phyloP scores from a whole-genome alignment of 2,888 invertebrate genomes.

The Rhagonycha fulva region DNA sequence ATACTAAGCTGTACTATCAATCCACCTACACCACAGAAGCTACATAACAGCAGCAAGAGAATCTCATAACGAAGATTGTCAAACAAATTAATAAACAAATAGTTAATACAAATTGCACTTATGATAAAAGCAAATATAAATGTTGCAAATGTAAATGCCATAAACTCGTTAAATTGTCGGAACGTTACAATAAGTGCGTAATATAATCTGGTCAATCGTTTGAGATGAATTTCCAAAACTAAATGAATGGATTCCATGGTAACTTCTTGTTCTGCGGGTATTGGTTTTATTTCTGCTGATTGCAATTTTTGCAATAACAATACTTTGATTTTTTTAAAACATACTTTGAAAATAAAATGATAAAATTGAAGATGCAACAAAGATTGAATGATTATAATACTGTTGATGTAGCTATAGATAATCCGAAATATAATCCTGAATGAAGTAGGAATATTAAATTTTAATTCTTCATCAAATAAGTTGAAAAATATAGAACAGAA shows the following conservation, averaged over 20 bases:
- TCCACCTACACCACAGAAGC: neutral
- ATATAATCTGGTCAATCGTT: neutral
- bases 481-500: neutral
- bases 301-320: neutral
- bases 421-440: neutral
- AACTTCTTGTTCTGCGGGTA: accelerated
- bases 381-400: neutral
- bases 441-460: neutral
- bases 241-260: neutral
- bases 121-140: neutral
- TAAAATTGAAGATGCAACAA: neutral
- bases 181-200: neutral
- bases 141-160: neutral
- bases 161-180: neutral
- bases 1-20: neutral
- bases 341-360: neutral
- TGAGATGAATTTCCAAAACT: neutral
- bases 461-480: neutral
- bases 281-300: neutral
- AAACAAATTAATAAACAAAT: neutral
- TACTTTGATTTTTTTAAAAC: neutral
- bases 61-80: neutral
- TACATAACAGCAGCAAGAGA: neutral
- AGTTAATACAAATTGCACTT: neutral
- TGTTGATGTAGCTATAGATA: neutral